A percentile compares a stretch with the other conserved stretches of the same genome.
Conservation (phyloP, 2,888 invertebrate genomes). For the Drosophila neotestacea region DNA sequence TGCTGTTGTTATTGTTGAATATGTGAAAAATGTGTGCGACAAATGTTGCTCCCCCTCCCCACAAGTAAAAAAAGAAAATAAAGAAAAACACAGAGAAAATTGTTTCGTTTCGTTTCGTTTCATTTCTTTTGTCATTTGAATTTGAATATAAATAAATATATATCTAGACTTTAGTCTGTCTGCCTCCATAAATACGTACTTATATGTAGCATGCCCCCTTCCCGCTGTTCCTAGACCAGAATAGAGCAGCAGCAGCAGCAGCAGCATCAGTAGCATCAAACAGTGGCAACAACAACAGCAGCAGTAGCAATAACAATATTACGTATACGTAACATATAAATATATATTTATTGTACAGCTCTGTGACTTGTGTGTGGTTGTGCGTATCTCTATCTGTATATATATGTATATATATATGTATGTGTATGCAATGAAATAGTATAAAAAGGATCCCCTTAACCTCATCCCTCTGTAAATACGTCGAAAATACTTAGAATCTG, state of each 20-base stretch:
- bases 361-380: conserved; percentile 5
- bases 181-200: conserved; percentile 57
- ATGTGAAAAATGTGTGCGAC: conserved; percentile 80
- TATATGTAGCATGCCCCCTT: conserved; percentile 15
- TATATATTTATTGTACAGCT: conserved; percentile 37
- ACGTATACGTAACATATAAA: conserved; percentile 59
- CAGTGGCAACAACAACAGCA: conserved; percentile 8
- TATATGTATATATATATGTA: conserved; percentile 1
- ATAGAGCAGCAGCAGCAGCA: conserved; percentile 26
- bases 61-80: conserved; percentile 25
- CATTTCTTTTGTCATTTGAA: conserved; percentile 77
- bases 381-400: conserved; percentile 4
- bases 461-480: conserved; percentile 18
- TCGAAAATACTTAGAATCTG: conserved; percentile 10
- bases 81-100: conserved; percentile 43
- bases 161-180: conserved; percentile 58
- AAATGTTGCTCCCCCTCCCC: conserved; percentile 54
- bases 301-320: conserved; percentile 39
- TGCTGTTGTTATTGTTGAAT: conserved; percentile 43
- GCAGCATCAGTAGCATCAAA: neutral
- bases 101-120: conserved; percentile 68
- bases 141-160: conserved; percentile 76
- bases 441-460: conserved; percentile 13
- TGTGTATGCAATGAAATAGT: neutral
- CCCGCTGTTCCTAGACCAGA: conserved; percentile 7